phyloP scores from a whole-genome alignment of 2,888 invertebrate species.

The Spisula subtruncata region DNA sequence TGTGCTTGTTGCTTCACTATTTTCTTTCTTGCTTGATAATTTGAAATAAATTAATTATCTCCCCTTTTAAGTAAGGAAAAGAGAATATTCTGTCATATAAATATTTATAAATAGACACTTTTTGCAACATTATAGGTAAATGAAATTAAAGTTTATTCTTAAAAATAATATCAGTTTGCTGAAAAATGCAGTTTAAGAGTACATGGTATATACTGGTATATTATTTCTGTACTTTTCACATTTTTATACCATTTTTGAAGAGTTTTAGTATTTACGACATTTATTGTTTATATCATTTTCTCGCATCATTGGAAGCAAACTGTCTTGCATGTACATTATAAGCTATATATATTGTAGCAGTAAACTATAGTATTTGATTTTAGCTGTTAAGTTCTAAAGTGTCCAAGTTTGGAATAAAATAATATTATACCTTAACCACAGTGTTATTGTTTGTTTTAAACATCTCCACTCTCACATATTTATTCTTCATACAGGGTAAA shows the following conservation, averaged over 20 bases:
- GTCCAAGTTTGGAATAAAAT: conserved; percentile 62
- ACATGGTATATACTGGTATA: neutral
- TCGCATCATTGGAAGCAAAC: conserved; percentile 25
- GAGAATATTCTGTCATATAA: neutral
- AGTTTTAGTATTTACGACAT: neutral
- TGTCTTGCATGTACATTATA: conserved; percentile 38
- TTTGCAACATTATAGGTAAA: neutral
- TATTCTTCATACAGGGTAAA: neutral
- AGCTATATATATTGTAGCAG: conserved; percentile 40
- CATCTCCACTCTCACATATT: too few relatives aligned
- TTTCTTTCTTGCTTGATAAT: too few relatives aligned
- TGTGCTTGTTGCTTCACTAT: too few relatives aligned
- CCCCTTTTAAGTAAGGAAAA: too few relatives aligned
- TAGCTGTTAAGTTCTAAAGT: conserved; percentile 42
- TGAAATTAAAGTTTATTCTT: too few relatives aligned
- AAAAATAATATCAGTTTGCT: neutral
- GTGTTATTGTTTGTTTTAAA: neutral
- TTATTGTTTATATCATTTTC: neutral
- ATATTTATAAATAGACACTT: neutral
- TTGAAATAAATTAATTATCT: too few relatives aligned
- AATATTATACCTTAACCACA: conserved; percentile 44
- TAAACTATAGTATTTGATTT: conserved; percentile 19
- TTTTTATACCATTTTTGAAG: conserved; percentile 6
- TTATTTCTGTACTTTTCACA: neutral
- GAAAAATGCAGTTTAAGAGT: neutral